Percentiles rank a stretch among this genome's conserved stretches.
phyloP scores from a whole-genome alignment of 2,888 invertebrate genomes.

The Physocephala rufipes region DNA sequence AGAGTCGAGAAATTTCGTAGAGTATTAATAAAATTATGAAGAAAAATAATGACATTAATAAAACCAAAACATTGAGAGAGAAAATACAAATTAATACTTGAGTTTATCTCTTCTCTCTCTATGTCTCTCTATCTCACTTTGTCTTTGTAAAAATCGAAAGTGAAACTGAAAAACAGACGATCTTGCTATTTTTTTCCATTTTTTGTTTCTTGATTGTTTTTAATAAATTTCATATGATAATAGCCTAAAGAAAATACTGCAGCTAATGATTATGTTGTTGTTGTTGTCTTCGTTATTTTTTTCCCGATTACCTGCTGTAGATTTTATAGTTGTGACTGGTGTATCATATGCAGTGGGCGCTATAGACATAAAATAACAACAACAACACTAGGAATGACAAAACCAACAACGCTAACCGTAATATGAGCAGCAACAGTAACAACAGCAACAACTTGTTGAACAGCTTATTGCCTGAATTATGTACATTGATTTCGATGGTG shows the following conservation, averaged over 20 bases:
- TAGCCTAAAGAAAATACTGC: background rate
- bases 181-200: background rate
- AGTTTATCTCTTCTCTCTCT: background rate
- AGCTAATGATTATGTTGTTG: constrained; percentile 6
- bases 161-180: background rate
- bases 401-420: background rate
- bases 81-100: background rate
- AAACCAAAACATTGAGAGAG: background rate
- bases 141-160: constrained; percentile 13
- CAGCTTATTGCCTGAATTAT: constrained; percentile 10
- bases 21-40: background rate
- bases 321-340: background rate
- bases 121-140: background rate
- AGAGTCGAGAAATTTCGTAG: too few species aligned
- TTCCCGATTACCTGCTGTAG: background rate
- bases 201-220: background rate
- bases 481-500: background rate
- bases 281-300: background rate
- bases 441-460: background rate
- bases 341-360: too few species aligned
- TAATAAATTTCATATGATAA: constrained; percentile 19
- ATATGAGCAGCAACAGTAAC: background rate
- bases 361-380: background rate
- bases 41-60: too few species aligned
- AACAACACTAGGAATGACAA: background rate